These are phyloP conservation scores for Hucho hucho DNA, from an alignment of 2,113 vertebrate genomes.

Conservation along the genomic window DNA sequence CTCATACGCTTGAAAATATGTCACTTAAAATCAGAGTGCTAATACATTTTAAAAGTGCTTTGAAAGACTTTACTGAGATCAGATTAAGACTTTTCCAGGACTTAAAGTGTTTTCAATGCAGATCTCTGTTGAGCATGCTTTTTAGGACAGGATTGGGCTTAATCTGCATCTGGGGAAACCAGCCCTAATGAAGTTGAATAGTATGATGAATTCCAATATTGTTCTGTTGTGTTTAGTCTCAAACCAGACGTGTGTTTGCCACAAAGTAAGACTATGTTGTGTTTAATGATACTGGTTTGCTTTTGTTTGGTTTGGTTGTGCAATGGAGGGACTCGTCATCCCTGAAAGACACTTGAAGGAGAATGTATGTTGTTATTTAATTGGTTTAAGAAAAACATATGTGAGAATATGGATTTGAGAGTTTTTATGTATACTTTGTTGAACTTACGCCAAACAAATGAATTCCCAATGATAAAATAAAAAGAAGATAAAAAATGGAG, in stretches of 20 bases:
- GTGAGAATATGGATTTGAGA: neutral
- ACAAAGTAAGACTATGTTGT: conserved; percentile 10
- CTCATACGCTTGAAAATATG: neutral
- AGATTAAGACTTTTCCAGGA: conserved; percentile 2
- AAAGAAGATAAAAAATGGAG: too few relatives aligned
- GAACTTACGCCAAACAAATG: neutral
- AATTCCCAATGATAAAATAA: neutral
- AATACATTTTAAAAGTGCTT: conserved; percentile 2
- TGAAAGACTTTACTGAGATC: conserved; percentile 13
- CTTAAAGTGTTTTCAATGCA: too few relatives aligned
- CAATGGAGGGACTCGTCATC: conserved; percentile 34
- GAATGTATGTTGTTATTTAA: conserved; percentile 18
- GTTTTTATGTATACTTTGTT: conserved; percentile 1
- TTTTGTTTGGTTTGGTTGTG: conserved; percentile 14
- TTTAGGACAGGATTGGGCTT: too few relatives aligned
- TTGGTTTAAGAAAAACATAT: conserved; percentile 8
- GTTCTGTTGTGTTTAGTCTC: too few relatives aligned
- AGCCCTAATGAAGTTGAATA: too few relatives aligned
- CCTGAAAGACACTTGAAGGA: conserved; percentile 49
- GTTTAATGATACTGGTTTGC: conserved; percentile 27
- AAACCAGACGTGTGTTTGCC: too few relatives aligned
- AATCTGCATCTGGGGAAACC: too few relatives aligned
- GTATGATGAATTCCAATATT: too few relatives aligned
- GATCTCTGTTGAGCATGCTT: too few relatives aligned
- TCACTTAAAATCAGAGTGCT: neutral